phyloP scores from a whole-genome alignment of 2,797 vertebrate genomes.

The Darevskia nairensis region DNA sequence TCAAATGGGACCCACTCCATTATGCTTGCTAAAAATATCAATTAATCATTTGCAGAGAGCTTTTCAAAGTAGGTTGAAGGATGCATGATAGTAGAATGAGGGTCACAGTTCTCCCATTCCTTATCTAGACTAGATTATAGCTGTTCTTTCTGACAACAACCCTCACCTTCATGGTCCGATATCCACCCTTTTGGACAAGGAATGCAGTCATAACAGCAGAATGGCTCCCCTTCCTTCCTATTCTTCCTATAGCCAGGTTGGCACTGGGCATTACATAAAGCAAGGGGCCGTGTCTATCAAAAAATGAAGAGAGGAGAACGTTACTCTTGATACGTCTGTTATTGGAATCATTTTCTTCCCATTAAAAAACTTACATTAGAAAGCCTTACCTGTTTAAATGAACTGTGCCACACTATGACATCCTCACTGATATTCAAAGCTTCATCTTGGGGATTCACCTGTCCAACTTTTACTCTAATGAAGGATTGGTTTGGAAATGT shows the following conservation, averaged over 20 bases:
- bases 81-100: too few species aligned
- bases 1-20: too few species aligned
- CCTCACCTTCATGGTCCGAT: not conserved
- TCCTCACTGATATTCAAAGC: not conserved
- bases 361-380: not conserved
- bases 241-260: not conserved
- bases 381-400: not conserved
- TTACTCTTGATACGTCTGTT: not conserved
- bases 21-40: too few species aligned
- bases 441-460: not conserved
- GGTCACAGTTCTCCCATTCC: too few species aligned
- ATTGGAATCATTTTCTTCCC: too few species aligned
- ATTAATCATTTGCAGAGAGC: too few species aligned
- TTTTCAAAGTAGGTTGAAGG: too few species aligned
- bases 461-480: conserved; percentile 2
- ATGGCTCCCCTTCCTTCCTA: not conserved
- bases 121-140: too few species aligned
- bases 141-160: not conserved
- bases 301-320: not conserved
- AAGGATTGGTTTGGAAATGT: conserved; percentile 11
- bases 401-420: not conserved
- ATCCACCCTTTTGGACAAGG: not conserved
- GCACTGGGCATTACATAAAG: not conserved
- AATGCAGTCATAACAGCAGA: conserved; percentile 3
- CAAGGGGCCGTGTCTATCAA: not conserved